These are phyloP conservation scores for Poeciliopsis gracilis DNA, from an alignment of 2,797 vertebrate species.

Conservation along the genomic window DNA sequence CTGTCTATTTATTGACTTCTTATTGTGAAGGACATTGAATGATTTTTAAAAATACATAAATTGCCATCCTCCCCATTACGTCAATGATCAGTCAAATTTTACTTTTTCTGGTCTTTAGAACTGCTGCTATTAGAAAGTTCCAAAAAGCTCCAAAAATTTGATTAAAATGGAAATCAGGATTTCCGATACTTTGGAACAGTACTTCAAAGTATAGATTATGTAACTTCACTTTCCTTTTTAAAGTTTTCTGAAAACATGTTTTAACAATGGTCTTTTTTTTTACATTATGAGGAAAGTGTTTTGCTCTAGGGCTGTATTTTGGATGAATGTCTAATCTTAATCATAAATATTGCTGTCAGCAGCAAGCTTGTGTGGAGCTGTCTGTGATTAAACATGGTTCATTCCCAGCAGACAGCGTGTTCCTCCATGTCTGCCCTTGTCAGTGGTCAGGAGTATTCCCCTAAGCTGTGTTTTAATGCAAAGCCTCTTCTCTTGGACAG, in stretches of 20 bases:
- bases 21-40: not conserved
- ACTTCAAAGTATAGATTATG: not conserved
- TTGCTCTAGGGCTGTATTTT: not conserved
- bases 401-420: slow-evolving; percentile 24
- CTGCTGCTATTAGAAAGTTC: not conserved
- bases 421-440: slow-evolving; percentile 14
- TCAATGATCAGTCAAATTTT: not conserved
- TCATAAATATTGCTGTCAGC: not conserved
- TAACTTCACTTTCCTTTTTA: not conserved
- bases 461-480: slow-evolving; percentile 42
- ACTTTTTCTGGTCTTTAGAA: not conserved
- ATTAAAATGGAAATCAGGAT: not conserved
- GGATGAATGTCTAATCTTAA: not conserved
- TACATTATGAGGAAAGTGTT: not conserved
- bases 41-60: not conserved
- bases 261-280: not conserved
- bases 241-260: not conserved
- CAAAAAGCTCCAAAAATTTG: not conserved
- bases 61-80: not conserved
- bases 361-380: not conserved
- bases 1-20: not conserved
- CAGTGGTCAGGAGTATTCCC: slow-evolving; percentile 17
- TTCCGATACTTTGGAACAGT: not conserved
- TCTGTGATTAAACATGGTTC: slow-evolving; percentile 1
- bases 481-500: slow-evolving; percentile 65